phyloP scores from a whole-genome alignment of 2,113 vertebrate species.

The Hiodon tergisus region DNA sequence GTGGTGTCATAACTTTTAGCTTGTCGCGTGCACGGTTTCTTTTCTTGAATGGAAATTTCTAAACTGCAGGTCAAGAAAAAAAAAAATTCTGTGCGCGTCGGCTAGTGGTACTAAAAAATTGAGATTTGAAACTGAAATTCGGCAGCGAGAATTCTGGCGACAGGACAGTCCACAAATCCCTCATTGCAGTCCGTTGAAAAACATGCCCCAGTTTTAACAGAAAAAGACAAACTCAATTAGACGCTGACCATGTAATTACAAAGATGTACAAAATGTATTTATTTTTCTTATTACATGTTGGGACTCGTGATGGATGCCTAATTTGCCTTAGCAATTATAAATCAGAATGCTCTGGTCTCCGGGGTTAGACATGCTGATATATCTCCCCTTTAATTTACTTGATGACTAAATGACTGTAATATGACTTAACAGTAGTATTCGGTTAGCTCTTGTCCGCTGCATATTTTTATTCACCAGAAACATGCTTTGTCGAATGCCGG shows the following conservation, averaged over 20 bases:
- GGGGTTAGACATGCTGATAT: not conserved
- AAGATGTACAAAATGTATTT: conserved; percentile 22
- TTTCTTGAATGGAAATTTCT: not conserved
- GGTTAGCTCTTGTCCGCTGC: not conserved
- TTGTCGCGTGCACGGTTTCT: not conserved
- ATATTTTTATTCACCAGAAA: not conserved
- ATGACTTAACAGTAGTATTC: not conserved
- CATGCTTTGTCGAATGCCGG: not conserved
- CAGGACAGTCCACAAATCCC: conserved; percentile 20
- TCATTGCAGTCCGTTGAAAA: conserved; percentile 17
- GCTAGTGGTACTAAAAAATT: not conserved
- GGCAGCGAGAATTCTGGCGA: conserved; percentile 16
- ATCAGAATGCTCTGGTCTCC: not conserved
- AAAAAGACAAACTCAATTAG: conserved; percentile 18
- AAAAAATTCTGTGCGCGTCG: not conserved
- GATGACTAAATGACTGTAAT: not conserved
- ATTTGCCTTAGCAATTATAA: not conserved
- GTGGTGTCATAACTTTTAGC: not conserved
- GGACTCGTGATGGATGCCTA: not conserved
- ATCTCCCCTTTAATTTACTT: not conserved
- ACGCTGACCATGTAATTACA: conserved; percentile 35
- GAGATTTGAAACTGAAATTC: conserved; percentile 1
- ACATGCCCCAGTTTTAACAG: conserved; percentile 16
- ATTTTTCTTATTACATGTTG: conserved; percentile 24
- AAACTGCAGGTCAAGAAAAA: not conserved